Evolutionary conservation across 1,140 invertebrate species (phyloP).

Genomic region (Pogonus chalceus): DNA sequence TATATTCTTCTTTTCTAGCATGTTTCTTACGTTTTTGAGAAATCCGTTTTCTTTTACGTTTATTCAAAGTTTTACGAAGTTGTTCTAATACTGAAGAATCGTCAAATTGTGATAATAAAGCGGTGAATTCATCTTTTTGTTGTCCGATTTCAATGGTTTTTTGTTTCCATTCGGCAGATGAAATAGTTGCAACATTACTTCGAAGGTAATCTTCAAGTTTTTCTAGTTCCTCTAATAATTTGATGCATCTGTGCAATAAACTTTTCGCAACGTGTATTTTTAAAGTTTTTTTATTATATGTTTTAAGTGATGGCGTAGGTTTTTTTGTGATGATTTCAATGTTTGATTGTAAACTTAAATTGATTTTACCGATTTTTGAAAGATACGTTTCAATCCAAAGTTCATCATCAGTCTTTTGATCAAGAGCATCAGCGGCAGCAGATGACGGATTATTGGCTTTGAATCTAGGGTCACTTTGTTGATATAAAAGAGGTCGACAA

Average conservation of each 20-base stretch:
- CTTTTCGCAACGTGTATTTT: slow-evolving; percentile 23
- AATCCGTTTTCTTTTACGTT: slow-evolving; percentile 44
- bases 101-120: slow-evolving; percentile 35
- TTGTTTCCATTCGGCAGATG: slow-evolving; percentile 42
- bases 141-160: slow-evolving; percentile 36
- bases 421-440: neutral
- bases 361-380: slow-evolving; percentile 22
- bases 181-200: slow-evolving; percentile 34
- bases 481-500: neutral
- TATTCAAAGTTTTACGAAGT: slow-evolving; percentile 39
- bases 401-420: slow-evolving; percentile 20
- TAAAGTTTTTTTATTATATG: slow-evolving; percentile 8
- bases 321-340: slow-evolving; percentile 11
- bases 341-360: slow-evolving; percentile 20
- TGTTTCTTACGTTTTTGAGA: slow-evolving; percentile 39
- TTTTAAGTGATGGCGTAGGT: neutral
- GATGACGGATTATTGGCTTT: neutral
- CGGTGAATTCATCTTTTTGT: slow-evolving; percentile 38
- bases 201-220: slow-evolving; percentile 35
- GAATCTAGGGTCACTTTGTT: slow-evolving; percentile 1
- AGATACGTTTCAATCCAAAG: slow-evolving; percentile 23
- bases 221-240: slow-evolving; percentile 35
- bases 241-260: slow-evolving; percentile 24
- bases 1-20: slow-evolving; percentile 36
- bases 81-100: slow-evolving; percentile 33